These are phyloP conservation scores for Hydrozoanthus tunicans DNA, from an alignment of 64 coral and sea anemone genomes.

Conservation along the genomic window DNA sequence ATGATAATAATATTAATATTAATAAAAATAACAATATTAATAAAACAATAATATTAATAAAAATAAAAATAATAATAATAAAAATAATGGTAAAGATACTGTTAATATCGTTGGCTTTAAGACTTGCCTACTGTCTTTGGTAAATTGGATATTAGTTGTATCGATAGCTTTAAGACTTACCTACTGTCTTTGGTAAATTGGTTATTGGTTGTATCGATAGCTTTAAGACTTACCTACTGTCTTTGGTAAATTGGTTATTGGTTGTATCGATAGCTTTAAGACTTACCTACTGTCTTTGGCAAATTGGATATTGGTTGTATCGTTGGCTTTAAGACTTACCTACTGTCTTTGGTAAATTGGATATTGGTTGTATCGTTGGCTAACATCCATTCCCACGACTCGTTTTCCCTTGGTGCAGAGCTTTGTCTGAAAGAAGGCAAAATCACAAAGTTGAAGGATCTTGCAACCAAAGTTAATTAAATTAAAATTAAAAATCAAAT, in stretches of 20 bases:
- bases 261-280: too few relatives aligned
- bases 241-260: too few relatives aligned
- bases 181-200: constrained; percentile 74
- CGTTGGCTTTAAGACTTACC: constrained; percentile 25
- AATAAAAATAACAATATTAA: background rate
- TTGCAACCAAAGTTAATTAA: too few relatives aligned
- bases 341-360: constrained; percentile 75
- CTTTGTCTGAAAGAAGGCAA: background rate
- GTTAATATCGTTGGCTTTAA: background rate
- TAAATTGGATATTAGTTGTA: too few relatives aligned
- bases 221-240: background rate
- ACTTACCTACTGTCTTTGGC: too few relatives aligned
- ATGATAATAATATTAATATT: background rate
- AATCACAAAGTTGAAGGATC: background rate
- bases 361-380: constrained; percentile 73
- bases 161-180: background rate
- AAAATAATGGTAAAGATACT: background rate
- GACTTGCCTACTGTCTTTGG: too few relatives aligned
- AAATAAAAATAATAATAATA: background rate
- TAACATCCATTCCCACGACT: constrained; percentile 86
- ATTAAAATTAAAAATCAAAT: too few relatives aligned
- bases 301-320: too few relatives aligned
- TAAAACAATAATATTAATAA: background rate
- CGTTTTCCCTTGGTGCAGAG: constrained; percentile 46
- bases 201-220: constrained; percentile 61